A percentile compares a stretch with the other conserved stretches of the same genome.
These are phyloP conservation scores for Dufourea novaeangliae DNA, from an alignment of 1,140 invertebrate species.

Conservation along the genomic window DNA sequence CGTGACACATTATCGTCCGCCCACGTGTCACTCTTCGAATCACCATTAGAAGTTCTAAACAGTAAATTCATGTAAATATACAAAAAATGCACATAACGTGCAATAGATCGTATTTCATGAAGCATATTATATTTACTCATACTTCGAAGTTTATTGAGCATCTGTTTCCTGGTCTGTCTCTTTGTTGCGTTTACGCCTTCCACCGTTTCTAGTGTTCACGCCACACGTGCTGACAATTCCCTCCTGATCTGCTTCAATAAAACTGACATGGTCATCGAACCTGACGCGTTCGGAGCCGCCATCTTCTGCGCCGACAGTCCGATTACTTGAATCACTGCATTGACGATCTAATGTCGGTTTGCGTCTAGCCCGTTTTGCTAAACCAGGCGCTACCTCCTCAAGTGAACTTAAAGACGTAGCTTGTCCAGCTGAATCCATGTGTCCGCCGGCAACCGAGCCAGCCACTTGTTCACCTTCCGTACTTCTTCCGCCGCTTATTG, in stretches of 20 bases:
- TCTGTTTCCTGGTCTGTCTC: slow-evolving; percentile 73
- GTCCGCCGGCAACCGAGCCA: slow-evolving; percentile 68
- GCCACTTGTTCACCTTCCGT: slow-evolving; percentile 72
- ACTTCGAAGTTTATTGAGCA: slow-evolving; percentile 61
- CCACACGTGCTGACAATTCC: slow-evolving; percentile 44
- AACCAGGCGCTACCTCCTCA: slow-evolving; percentile 80
- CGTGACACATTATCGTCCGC: slow-evolving; percentile 62
- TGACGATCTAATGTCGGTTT: slow-evolving; percentile 74
- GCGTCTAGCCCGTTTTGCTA: slow-evolving; percentile 77
- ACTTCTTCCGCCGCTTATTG: slow-evolving; percentile 69
- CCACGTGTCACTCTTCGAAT: slow-evolving; percentile 63
- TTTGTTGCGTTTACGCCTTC: slow-evolving; percentile 76
- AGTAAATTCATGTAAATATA: slow-evolving; percentile 9
- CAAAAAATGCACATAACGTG: background rate
- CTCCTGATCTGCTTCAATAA: slow-evolving; percentile 77
- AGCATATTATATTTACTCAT: slow-evolving; percentile 29
- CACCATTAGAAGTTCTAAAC: slow-evolving; percentile 67
- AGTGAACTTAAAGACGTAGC: slow-evolving; percentile 81
- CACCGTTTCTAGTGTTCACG: slow-evolving; percentile 49
- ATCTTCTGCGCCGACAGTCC: slow-evolving; percentile 82
- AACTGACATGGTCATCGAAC: slow-evolving; percentile 83
- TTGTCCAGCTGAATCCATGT: slow-evolving; percentile 76
- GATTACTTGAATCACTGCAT: slow-evolving; percentile 77
- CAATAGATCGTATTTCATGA: background rate
- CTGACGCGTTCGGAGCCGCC: slow-evolving; percentile 83